Conservation (phyloP, 2,113 vertebrate species). For the Dipodomys ordii region DNA sequence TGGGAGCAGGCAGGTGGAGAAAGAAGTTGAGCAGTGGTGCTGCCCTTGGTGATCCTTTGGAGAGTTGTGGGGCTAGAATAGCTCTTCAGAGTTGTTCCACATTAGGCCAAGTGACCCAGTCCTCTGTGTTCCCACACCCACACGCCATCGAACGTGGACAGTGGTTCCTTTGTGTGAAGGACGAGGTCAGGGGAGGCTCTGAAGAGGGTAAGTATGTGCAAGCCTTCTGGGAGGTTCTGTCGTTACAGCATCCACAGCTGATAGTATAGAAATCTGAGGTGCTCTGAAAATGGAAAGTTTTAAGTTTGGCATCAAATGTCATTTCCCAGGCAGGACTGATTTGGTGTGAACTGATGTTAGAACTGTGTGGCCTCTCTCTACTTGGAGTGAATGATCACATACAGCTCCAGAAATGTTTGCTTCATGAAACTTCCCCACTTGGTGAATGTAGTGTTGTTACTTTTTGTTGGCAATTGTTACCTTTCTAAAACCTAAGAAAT, state of each 20-base stretch:
- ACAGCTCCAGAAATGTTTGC: constrained; percentile 29
- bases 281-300: neutral
- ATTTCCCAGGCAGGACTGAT: neutral
- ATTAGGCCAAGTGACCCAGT: neutral
- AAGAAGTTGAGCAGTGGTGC: neutral
- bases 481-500: constrained; percentile 26
- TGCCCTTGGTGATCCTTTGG: neutral
- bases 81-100: neutral
- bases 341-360: neutral
- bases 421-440: neutral
- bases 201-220: neutral
- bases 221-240: neutral
- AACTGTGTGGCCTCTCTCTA: neutral
- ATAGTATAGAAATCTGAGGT: neutral
- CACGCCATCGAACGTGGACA: no score
- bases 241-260: neutral
- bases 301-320: neutral
- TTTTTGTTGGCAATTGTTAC: neutral
- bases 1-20: neutral
- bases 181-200: neutral
- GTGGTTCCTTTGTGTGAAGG: no score
- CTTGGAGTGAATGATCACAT: neutral
- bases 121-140: neutral
- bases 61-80: neutral
- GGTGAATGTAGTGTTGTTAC: neutral